Conservation (phyloP, 2,888 invertebrate genomes). For the Nomada ferruginata region DNA sequence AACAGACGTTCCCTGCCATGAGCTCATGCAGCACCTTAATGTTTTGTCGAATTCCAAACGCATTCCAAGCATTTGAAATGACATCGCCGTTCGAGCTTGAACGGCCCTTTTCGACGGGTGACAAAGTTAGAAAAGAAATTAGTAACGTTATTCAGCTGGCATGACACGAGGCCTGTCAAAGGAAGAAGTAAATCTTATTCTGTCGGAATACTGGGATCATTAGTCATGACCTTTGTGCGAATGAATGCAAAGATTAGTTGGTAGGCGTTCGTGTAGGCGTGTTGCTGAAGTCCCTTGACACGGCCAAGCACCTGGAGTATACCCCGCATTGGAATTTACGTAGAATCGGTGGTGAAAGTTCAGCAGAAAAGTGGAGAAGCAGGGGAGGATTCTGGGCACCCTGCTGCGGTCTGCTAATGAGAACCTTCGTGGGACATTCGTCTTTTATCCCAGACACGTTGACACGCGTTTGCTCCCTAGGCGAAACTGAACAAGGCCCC, state of each 20-base stretch:
- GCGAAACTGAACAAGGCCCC: slow-evolving; percentile 54
- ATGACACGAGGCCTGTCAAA: slow-evolving; percentile 24
- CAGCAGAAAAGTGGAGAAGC: slow-evolving; percentile 48
- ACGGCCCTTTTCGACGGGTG: slow-evolving; percentile 3
- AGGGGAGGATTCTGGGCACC: slow-evolving; percentile 56
- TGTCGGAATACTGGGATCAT: slow-evolving; percentile 70
- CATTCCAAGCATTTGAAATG: too few species aligned
- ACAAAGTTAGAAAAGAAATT: slow-evolving; percentile 68
- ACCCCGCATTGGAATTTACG: slow-evolving; percentile 63
- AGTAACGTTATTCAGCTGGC: slow-evolving; percentile 63
- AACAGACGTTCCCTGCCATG: too few species aligned
- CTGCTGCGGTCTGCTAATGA: slow-evolving; percentile 77
- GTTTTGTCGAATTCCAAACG: too few species aligned
- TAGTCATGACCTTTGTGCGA: slow-evolving; percentile 78
- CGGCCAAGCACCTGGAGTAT: slow-evolving; percentile 72
- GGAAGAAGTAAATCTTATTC: slow-evolving; percentile 69
- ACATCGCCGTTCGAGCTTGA: too few species aligned
- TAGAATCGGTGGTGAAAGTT: slow-evolving; percentile 48
- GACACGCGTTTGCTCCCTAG: slow-evolving; percentile 67
- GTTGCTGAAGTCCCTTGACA: slow-evolving; percentile 59
- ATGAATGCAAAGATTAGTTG: slow-evolving; percentile 72
- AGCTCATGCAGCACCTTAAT: too few species aligned
- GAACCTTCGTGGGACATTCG: slow-evolving; percentile 75
- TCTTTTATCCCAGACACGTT: slow-evolving; percentile 73
- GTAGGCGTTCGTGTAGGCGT: slow-evolving; percentile 75